phyloP scores from a whole-genome alignment of 2,888 invertebrate genomes.

The Rhagium mordax region DNA sequence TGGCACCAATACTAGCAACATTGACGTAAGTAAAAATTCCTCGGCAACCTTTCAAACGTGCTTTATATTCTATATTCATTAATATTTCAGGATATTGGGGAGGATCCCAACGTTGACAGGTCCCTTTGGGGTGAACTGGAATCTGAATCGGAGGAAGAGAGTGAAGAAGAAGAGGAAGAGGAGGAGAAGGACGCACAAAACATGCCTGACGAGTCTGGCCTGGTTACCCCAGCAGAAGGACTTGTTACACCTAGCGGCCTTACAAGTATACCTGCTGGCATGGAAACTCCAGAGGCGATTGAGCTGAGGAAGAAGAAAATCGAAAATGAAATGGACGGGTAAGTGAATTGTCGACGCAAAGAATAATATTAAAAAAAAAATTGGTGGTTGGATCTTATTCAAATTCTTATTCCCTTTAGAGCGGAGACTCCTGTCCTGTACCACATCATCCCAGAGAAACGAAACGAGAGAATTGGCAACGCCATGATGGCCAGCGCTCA shows the following conservation, averaged over 20 bases:
- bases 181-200: constrained; percentile 77
- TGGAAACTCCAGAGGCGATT: constrained; percentile 99
- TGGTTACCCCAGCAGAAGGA: constrained; percentile 94
- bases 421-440: constrained; percentile 95
- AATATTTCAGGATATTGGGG: constrained; percentile 73
- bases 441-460: constrained; percentile 95
- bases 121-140: constrained; percentile 98
- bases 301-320: constrained; percentile 97
- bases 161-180: constrained; percentile 80
- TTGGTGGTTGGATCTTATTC: too few relatives aligned
- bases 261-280: constrained; percentile 91
- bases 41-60: background rate
- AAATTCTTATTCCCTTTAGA: constrained; percentile 73
- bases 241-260: constrained; percentile 96
- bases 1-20: constrained; percentile 83
- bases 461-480: constrained; percentile 89
- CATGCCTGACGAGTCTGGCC: constrained; percentile 82
- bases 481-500: constrained; percentile 99
- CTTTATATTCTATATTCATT: too few relatives aligned
- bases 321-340: constrained; percentile 97
- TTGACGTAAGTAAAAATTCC: constrained; percentile 75
- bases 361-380: too few relatives aligned
- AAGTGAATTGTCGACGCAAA: constrained; percentile 51
- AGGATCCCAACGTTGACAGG: constrained; percentile 92
- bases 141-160: constrained; percentile 87